Conservation (phyloP, 2,113 vertebrate species). For the Bambusicola thoracicus region DNA sequence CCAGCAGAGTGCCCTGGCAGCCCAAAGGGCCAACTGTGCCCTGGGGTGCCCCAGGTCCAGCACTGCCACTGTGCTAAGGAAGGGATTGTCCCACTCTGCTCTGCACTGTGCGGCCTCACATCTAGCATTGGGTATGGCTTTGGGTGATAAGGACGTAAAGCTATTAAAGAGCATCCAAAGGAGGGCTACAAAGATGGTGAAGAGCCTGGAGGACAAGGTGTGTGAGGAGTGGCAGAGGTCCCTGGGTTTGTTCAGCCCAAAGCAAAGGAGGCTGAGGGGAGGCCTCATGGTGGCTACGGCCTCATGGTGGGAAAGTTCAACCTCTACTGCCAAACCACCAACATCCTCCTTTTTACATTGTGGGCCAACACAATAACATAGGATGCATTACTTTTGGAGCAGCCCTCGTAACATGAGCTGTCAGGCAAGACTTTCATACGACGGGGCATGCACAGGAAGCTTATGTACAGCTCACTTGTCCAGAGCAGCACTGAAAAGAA, state of each 20-base stretch:
- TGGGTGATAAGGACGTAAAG: background rate
- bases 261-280: background rate
- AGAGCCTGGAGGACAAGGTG: background rate
- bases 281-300: background rate
- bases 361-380: too few relatives aligned
- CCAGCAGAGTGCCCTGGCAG: background rate
- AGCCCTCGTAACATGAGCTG: background rate
- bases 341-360: too few relatives aligned
- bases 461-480: rapidly evolving
- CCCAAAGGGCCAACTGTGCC: background rate
- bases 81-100: background rate
- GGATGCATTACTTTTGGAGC: too few relatives aligned
- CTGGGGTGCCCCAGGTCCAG: too few relatives aligned
- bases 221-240: background rate
- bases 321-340: too few relatives aligned
- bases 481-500: background rate
- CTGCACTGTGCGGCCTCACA: background rate
- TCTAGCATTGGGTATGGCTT: background rate
- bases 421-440: background rate
- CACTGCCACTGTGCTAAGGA: background rate
- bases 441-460: rapidly evolving
- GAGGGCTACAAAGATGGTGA: background rate
- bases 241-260: background rate
- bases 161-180: background rate
- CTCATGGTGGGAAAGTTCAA: too few relatives aligned